Conservation (phyloP, 2,888 invertebrate genomes). For the Rhingia rostrata region DNA sequence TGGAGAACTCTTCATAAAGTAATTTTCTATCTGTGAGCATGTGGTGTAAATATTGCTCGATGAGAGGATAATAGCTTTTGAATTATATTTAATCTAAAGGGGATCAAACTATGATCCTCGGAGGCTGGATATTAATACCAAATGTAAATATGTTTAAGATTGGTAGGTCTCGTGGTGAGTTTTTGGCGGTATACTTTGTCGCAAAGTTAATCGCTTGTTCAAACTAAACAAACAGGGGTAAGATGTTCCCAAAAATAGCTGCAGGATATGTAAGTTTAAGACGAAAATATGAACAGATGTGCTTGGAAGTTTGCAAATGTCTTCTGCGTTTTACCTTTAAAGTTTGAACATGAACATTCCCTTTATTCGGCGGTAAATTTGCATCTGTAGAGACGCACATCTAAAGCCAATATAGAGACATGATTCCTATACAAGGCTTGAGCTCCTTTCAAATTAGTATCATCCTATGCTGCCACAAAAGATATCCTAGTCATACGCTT, state of each 20-base stretch:
- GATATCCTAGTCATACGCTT: not conserved
- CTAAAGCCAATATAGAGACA: too few relatives aligned
- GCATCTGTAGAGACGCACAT: too few relatives aligned
- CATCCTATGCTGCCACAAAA: constrained; percentile 4
- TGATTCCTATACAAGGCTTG: too few relatives aligned
- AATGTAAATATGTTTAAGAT: constrained; percentile 51
- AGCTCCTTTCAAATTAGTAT: not conserved
- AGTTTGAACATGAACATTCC: not conserved
- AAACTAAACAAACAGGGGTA: not conserved
- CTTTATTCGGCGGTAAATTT: too few relatives aligned
- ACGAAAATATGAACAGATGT: not conserved
- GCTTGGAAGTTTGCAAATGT: not conserved
- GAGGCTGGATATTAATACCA: constrained; percentile 44
- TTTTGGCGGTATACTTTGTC: constrained; percentile 9
- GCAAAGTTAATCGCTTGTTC: not conserved
- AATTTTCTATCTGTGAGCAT: constrained; percentile 46
- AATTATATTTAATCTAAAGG: constrained; percentile 60
- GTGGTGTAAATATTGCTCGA: constrained; percentile 52
- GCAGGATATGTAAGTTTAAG: constrained; percentile 2
- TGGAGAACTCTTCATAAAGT: constrained; percentile 59
- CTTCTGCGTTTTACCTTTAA: not conserved
- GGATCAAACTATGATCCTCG: constrained; percentile 17
- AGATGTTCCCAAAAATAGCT: constrained; percentile 8
- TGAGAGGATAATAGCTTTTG: constrained; percentile 71
- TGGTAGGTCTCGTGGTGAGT: constrained; percentile 3